Conservation (phyloP, 2,888 invertebrate species). For the Xylota segnis region DNA sequence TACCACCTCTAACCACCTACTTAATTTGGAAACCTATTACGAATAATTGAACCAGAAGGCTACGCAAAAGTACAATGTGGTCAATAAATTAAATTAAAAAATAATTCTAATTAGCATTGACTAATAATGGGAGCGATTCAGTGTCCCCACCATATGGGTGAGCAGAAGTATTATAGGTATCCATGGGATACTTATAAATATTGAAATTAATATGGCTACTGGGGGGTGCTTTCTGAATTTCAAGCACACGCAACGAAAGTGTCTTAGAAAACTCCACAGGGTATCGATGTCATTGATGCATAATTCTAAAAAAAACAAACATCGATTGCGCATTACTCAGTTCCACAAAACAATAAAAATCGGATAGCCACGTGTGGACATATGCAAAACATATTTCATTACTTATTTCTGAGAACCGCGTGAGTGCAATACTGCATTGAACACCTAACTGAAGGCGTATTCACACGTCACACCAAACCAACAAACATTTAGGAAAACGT, state of each 20-base stretch:
- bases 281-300: background rate
- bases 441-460: too few relatives aligned
- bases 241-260: background rate
- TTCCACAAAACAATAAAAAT: background rate
- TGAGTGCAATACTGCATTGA: too few relatives aligned
- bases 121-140: background rate
- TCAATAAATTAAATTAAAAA: slow-evolving; percentile 40
- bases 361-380: too few relatives aligned
- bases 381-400: too few relatives aligned
- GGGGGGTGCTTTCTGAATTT: background rate
- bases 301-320: too few relatives aligned
- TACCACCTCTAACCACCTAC: background rate
- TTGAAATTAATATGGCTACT: background rate
- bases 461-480: too few relatives aligned
- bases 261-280: background rate
- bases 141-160: slow-evolving; percentile 29
- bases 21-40: background rate
- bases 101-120: slow-evolving; percentile 36
- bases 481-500: too few relatives aligned
- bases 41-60: background rate
- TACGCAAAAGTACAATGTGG: background rate
- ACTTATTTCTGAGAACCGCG: too few relatives aligned
- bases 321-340: too few relatives aligned
- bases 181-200: slow-evolving; percentile 15
- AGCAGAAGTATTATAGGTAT: slow-evolving; percentile 11